Conservation (phyloP, 2,888 invertebrate species). For the Sabellastarte sp. region DNA sequence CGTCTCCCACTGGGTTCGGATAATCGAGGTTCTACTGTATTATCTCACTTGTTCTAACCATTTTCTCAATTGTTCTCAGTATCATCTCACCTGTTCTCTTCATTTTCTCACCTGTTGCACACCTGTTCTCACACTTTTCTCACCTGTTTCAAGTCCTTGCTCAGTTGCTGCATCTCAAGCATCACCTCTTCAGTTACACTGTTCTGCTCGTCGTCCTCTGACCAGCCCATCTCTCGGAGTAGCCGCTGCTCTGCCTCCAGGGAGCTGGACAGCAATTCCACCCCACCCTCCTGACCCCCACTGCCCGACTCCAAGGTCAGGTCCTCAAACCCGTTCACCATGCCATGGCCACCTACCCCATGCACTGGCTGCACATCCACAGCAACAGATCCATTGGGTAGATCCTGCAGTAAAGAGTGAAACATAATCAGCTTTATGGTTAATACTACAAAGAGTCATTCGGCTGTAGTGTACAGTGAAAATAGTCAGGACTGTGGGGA, state of each 20-base stretch:
- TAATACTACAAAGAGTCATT: too few relatives aligned
- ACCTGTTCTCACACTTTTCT: not conserved
- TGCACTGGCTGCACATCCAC: conserved; percentile 36
- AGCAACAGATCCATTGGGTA: not conserved
- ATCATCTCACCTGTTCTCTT: too few relatives aligned
- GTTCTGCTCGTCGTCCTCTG: conserved; percentile 56
- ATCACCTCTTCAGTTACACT: conserved; percentile 59
- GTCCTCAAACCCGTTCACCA: conserved; percentile 2
- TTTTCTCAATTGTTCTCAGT: too few relatives aligned
- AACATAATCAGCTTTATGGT: too few relatives aligned
- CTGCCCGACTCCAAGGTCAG: conserved; percentile 2
- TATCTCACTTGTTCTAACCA: too few relatives aligned
- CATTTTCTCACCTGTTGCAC: too few relatives aligned
- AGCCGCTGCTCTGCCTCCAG: conserved; percentile 57
- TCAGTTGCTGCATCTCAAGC: conserved; percentile 48
- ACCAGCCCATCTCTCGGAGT: conserved; percentile 60
- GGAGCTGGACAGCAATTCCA: conserved; percentile 50
- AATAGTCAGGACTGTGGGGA: too few relatives aligned
- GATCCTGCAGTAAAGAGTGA: too few relatives aligned
- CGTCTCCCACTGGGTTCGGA: too few relatives aligned
- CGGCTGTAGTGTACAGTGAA: too few relatives aligned
- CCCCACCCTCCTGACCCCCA: not conserved
- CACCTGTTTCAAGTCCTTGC: conserved; percentile 6
- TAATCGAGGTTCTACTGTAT: too few relatives aligned
- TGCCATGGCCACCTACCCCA: conserved; percentile 37